Percentiles rank a stretch among this genome's conserved stretches.
phyloP scores from a whole-genome alignment of 2,113 vertebrate genomes.

The Pluvianellus socialis region DNA sequence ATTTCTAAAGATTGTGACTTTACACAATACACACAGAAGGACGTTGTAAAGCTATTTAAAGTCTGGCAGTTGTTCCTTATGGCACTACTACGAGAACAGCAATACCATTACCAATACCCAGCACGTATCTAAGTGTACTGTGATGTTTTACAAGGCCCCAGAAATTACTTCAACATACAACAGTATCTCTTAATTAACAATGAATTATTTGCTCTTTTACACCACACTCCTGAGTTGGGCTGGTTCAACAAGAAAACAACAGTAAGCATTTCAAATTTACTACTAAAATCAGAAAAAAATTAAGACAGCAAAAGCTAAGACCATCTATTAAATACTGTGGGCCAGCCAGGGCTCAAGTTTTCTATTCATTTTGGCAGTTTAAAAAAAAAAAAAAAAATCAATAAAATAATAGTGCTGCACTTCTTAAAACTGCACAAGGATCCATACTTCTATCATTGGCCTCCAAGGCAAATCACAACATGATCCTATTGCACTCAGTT shows the following conservation, averaged over 20 bases:
- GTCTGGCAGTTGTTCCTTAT: not conserved
- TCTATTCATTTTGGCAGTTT: not conserved
- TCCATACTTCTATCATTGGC: rapidly evolving
- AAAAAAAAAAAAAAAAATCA: not conserved
- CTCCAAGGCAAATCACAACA: not conserved
- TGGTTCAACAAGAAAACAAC: not conserved
- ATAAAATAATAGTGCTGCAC: not conserved
- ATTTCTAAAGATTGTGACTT: not conserved
- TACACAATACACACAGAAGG: not conserved
- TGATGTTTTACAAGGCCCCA: not conserved
- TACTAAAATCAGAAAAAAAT: not conserved
- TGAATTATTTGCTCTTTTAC: not conserved
- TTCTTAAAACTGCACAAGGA: not conserved
- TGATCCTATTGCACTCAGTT: rapidly evolving
- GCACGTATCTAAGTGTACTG: not conserved
- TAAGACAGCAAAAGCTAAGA: not conserved
- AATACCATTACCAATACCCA: not conserved
- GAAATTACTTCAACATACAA: not conserved
- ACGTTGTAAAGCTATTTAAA: not conserved
- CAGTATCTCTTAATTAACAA: not conserved
- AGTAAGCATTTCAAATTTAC: not conserved
- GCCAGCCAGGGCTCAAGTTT: not conserved
- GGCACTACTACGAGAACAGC: not conserved
- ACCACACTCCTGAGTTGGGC: not conserved
- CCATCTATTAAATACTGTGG: not conserved